phyloP scores from a whole-genome alignment of 2,797 vertebrate genomes.

The Pteronotus mesoamericanus region DNA sequence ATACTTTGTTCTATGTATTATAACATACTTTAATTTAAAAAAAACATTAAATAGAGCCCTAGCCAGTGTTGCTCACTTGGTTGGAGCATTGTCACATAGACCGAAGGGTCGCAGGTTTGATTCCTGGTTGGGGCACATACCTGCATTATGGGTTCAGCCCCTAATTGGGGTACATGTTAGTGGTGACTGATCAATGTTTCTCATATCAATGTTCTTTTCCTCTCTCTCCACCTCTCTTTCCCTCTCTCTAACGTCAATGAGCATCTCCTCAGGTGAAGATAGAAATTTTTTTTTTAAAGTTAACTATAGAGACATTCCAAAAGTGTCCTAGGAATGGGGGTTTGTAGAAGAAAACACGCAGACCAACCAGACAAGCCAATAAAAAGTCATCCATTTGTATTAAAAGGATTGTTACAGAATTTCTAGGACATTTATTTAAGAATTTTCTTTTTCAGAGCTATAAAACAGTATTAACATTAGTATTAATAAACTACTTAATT shows the following conservation, averaged over 20 bases:
- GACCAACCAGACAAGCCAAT: neutral
- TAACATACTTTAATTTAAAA: neutral
- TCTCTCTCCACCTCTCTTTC: too few species aligned
- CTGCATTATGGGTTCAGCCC: too few species aligned
- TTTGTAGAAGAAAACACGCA: neutral
- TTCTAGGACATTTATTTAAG: conserved; percentile 1
- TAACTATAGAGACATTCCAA: neutral
- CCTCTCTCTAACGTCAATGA: too few species aligned
- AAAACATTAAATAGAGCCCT: neutral
- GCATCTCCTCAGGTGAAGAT: too few species aligned
- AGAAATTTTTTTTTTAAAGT: too few species aligned
- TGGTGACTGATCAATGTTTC: too few species aligned
- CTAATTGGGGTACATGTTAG: too few species aligned
- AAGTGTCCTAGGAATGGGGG: neutral
- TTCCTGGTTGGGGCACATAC: too few species aligned
- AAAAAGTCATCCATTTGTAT: neutral
- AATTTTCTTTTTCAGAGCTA: neutral
- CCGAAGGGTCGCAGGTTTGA: too few species aligned
- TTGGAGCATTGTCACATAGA: too few species aligned
- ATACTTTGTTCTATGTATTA: neutral
- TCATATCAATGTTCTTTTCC: too few species aligned
- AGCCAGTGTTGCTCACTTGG: too few species aligned
- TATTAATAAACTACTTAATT: neutral
- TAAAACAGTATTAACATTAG: neutral
- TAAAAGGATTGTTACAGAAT: neutral